Percentiles rank a stretch among this genome's conserved stretches.
Evolutionary conservation across 2,888 invertebrate species (phyloP).

Genomic region (Marasmarcha lunaedactyla): DNA sequence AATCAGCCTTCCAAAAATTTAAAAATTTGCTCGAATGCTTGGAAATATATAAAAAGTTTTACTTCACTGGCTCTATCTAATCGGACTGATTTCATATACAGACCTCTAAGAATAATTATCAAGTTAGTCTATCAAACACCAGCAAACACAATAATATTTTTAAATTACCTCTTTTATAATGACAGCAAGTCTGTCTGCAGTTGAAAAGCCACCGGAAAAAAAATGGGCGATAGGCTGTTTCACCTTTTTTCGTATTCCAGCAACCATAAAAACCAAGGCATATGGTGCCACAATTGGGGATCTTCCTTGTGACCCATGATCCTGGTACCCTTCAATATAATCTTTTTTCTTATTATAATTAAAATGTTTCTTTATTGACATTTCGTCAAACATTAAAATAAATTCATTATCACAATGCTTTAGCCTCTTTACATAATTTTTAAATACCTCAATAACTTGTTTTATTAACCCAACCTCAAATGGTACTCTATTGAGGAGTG

Average conservation of each 20-base stretch:
- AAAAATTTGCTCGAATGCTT: too few species aligned
- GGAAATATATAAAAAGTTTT: constrained; percentile 3
- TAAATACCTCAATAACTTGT: neutral
- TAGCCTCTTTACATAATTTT: neutral
- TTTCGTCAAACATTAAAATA: too few species aligned
- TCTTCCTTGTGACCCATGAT: too few species aligned
- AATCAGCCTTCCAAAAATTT: too few species aligned
- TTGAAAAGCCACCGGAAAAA: constrained; percentile 7
- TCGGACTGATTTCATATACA: too few species aligned
- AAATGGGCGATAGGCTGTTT: too few species aligned
- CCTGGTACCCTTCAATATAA: too few species aligned
- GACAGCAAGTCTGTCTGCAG: constrained; percentile 10
- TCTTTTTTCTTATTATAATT: constrained; percentile 4
- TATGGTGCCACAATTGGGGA: neutral
- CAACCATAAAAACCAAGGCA: constrained; percentile 1
- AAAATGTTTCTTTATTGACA: constrained; percentile 6
- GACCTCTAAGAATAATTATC: too few species aligned
- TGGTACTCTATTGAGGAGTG: constrained; percentile 1
- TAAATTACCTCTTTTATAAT: constrained; percentile 11
- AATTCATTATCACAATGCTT: neutral
- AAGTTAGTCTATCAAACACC: too few species aligned
- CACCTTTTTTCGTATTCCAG: constrained; percentile 10
- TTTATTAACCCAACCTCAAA: constrained; percentile 4
- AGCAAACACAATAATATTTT: too few species aligned
- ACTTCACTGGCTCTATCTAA: too few species aligned